phyloP scores from a whole-genome alignment of 2,113 vertebrate genomes.

The Argyrosomus japonicus region DNA sequence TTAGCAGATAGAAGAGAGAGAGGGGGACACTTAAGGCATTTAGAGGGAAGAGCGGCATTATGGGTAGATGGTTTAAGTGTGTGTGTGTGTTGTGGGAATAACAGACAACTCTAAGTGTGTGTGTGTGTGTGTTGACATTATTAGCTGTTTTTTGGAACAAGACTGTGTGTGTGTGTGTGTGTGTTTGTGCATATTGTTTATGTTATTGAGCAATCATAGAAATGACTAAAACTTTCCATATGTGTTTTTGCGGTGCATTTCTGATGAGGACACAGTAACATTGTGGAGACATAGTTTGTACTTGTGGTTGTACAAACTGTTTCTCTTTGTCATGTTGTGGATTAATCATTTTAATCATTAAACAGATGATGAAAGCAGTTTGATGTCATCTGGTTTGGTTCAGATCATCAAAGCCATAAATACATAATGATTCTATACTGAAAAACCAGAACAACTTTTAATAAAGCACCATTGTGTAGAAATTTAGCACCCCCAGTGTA shows the following conservation, averaged over 20 bases:
- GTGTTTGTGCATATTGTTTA: background rate
- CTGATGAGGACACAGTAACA: background rate
- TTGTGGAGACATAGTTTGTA: too few species aligned
- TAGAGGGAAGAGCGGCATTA: slow-evolving; percentile 57
- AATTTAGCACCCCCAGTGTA: too few species aligned
- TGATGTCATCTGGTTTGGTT: background rate
- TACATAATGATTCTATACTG: too few species aligned
- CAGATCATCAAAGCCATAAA: too few species aligned
- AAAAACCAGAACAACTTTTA: too few species aligned
- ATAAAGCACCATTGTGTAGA: too few species aligned
- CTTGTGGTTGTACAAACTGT: background rate
- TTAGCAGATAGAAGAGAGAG: slow-evolving; percentile 53
- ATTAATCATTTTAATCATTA: background rate
- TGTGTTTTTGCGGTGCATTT: background rate
- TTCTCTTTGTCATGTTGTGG: background rate
- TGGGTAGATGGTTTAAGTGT: slow-evolving; percentile 44
- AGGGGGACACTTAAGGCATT: slow-evolving; percentile 47
- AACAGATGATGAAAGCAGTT: background rate
- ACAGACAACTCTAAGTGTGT: background rate
- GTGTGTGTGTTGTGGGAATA: slow-evolving; percentile 34
- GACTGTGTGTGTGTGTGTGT: background rate
- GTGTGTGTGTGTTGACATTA: slow-evolving; percentile 1
- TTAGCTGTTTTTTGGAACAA: slow-evolving; percentile 12
- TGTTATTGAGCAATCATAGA: background rate
- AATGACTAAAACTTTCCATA: background rate